Evolutionary conservation across 2,888 invertebrate genomes (phyloP).

Genomic region (Oscheius sp.): DNA sequence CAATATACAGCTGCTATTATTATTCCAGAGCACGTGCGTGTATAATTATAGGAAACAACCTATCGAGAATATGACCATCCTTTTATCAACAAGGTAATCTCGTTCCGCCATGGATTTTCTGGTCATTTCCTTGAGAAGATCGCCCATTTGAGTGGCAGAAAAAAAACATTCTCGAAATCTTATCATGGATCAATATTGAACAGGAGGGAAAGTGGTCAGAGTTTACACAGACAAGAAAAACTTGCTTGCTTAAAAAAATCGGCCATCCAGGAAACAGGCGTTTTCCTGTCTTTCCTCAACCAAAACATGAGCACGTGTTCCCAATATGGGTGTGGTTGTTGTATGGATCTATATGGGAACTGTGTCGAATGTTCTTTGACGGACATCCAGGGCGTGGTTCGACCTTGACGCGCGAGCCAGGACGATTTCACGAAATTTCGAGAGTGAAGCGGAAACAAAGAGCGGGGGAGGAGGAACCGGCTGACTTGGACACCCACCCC

Average conservation of each 20-base stretch:
- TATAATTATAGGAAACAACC: no score
- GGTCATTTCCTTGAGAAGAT: no score
- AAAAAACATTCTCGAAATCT: no score
- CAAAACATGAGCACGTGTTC: background rate
- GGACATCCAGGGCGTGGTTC: conserved; percentile 32
- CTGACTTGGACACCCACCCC: conserved; percentile 6
- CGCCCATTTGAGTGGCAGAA: no score
- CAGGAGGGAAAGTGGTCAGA: background rate
- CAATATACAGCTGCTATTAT: background rate
- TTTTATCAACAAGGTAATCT: no score
- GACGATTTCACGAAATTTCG: conserved; percentile 34
- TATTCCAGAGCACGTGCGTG: background rate
- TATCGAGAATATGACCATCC: no score
- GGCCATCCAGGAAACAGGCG: background rate
- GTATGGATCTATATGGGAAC: conserved; percentile 8
- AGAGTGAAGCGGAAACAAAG: conserved; percentile 35
- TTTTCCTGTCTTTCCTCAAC: background rate
- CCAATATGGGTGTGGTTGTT: conserved; percentile 23
- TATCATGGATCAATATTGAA: no score
- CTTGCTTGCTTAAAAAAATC: background rate
- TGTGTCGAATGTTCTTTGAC: conserved; percentile 29
- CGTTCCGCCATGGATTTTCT: no score
- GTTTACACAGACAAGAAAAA: background rate
- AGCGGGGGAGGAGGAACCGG: conserved; percentile 22
- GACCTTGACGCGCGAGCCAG: conserved; percentile 33